Conservation (phyloP, 2,888 invertebrate genomes). For the Carpatolechia fugitivella region DNA sequence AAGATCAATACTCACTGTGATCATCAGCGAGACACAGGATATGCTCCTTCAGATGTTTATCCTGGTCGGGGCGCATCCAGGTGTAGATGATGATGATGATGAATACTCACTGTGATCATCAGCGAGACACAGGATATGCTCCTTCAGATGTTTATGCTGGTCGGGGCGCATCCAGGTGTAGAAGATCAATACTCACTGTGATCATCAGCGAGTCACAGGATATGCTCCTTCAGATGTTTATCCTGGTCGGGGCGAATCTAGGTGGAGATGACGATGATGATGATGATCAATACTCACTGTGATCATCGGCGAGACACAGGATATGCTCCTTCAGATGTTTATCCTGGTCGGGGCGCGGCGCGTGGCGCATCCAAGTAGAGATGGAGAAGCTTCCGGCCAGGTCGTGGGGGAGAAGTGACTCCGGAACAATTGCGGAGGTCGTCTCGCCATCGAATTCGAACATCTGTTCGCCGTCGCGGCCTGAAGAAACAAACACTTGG, state of each 20-base stretch:
- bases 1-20: constrained; percentile 92
- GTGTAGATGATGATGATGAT: constrained; percentile 92
- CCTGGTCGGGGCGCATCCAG: constrained; percentile 93
- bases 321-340: constrained; percentile 97
- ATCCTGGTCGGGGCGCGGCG: constrained; percentile 86
- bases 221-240: too few species aligned
- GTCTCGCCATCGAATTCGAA: constrained; percentile 96
- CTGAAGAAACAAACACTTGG: constrained; percentile 42
- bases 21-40: constrained; percentile 98
- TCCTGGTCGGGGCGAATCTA: too few species aligned
- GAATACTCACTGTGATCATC: constrained; percentile 45
- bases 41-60: constrained; percentile 97
- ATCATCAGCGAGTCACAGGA: too few species aligned
- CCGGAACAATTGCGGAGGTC: constrained; percentile 90
- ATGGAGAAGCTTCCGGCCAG: constrained; percentile 92
- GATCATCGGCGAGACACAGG: constrained; percentile 97
- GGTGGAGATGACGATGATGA: background rate
- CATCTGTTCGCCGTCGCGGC: constrained; percentile 91
- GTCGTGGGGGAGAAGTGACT: constrained; percentile 85
- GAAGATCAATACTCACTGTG: too few species aligned
- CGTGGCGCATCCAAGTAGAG: constrained; percentile 97
- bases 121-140: too few species aligned
- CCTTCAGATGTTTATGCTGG: too few species aligned
- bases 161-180: too few species aligned
- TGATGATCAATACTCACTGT: constrained; percentile 94